Evolutionary conservation across 2,113 vertebrate genomes (phyloP), one percentile per base, ranked within the genome.

Genomic region (Speoplatyrhinus poulsoni): DNA sequence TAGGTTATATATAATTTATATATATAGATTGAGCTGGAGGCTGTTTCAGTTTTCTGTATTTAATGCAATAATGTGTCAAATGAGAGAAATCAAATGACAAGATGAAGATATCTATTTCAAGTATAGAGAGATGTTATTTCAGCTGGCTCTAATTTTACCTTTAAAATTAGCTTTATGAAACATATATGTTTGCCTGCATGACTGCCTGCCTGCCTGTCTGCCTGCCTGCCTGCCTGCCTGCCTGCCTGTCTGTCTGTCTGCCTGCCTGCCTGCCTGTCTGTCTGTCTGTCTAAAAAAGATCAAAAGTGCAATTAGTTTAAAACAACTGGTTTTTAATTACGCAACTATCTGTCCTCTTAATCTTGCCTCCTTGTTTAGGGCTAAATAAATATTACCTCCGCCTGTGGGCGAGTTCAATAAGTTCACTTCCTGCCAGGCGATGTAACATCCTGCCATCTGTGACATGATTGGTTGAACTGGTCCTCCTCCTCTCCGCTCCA

Each of bases 71-170:
- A 80, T 83, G 65, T 26, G 26, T 26, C 26, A 26, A 70, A 58
- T 46, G 82, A 71, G 74, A 55, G 36, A 62, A 53, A 62, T 41
- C 36, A 41, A 41, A 41, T 41, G 52, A 58, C 47, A 46, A 73
- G 82, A 74, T 75, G 81, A 87, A 87, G 87, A 85, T 85, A 89
- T 80, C 83, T 46, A 33, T 59, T 56, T 33, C 68, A 63, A 73
- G 9, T 49, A 68, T 2, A 65, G 36, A 41, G 36, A 78, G 70
- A 74, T 73, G 70, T 72, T 85, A 88, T 88, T 87, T 83, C 50
- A 81, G 78, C 76, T 46, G 17, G 9, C 78, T 69, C 47, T 36
- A 26, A 36, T 82, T 73, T 79, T 69, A 77, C 70, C 12, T 71
- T 3, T 26, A 26, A 3, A 26, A 26, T 26, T 12, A 41, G 58